These are phyloP conservation scores for Caenorhabditis tropicalis DNA, from an alignment of 1,140 invertebrate genomes.

Conservation along the genomic window DNA sequence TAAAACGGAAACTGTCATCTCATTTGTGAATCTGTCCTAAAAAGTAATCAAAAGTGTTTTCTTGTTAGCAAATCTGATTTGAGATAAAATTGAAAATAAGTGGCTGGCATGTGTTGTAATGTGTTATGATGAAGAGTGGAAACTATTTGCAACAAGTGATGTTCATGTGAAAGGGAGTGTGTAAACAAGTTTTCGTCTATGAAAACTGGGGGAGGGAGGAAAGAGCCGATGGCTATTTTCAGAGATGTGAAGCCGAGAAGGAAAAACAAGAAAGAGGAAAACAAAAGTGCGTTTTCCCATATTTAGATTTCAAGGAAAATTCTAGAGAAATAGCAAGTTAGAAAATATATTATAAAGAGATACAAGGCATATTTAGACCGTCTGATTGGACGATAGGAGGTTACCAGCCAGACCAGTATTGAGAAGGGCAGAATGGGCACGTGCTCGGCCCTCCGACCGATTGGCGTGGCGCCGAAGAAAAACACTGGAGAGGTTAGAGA, in stretches of 20 bases:
- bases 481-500: conserved; percentile 2
- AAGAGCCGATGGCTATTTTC: conserved; percentile 23
- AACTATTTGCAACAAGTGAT: conserved; percentile 8
- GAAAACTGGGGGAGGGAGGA: background rate
- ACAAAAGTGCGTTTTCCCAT: background rate
- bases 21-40: too few relatives aligned
- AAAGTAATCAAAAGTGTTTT: background rate
- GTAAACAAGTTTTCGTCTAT: background rate
- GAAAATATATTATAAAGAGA: background rate
- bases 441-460: conserved; percentile 11
- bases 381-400: conserved; percentile 2
- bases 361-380: background rate
- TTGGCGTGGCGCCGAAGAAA: background rate
- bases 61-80: background rate
- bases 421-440: conserved; percentile 33
- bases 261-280: background rate
- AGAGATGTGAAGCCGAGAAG: background rate
- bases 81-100: background rate
- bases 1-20: too few relatives aligned
- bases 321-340: background rate
- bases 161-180: conserved; percentile 18
- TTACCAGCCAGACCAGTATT: conserved; percentile 29
- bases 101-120: background rate
- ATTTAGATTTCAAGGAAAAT: background rate
- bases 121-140: background rate